Percentiles rank a stretch among this genome's conserved stretches.
Conservation (phyloP, 2,797 vertebrate genomes). For the Threskiornis aethiopicus region DNA sequence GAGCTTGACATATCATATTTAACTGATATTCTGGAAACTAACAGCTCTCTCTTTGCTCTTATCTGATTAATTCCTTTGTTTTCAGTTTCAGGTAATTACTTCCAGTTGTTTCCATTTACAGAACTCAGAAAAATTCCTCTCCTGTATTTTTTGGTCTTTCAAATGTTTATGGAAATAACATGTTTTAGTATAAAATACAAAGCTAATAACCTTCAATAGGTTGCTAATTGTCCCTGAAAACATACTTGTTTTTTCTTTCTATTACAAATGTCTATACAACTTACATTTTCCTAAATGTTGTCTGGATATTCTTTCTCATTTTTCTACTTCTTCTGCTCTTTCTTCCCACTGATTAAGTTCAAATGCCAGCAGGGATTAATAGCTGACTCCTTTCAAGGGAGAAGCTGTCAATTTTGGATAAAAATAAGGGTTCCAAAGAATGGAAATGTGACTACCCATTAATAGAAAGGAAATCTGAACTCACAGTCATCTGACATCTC, state of each 20-base stretch:
- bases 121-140: not conserved
- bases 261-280: not conserved
- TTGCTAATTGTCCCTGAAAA: not conserved
- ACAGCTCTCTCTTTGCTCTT: not conserved
- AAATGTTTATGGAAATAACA: not conserved
- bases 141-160: not conserved
- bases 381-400: not conserved
- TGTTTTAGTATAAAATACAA: not conserved
- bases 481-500: not conserved
- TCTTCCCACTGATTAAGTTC: not conserved
- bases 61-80: not conserved
- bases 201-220: not conserved
- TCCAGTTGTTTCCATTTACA: not conserved
- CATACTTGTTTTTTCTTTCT: not conserved
- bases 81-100: not conserved
- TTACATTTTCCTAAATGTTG: not conserved
- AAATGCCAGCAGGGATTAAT: not conserved
- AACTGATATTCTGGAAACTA: not conserved
- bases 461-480: not conserved
- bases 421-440: not conserved
- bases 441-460: not conserved
- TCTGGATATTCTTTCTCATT: not conserved
- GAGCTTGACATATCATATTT: not conserved
- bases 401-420: not conserved
- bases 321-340: not conserved